Conservation (phyloP, 2,113 vertebrate species). For the Lepus europaeus region DNA sequence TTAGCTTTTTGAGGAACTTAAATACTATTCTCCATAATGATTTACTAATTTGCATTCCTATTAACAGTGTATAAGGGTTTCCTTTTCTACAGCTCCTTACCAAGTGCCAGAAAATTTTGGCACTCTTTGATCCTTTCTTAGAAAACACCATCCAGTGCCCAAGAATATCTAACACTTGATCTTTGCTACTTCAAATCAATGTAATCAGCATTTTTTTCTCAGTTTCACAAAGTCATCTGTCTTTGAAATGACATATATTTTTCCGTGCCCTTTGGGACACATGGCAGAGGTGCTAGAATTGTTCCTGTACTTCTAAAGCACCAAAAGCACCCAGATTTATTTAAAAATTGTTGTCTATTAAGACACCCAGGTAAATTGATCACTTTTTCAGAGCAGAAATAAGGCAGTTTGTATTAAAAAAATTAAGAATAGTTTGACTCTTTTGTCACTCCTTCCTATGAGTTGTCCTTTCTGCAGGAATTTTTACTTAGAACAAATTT, state of each 20-base stretch:
- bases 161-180: slow-evolving; percentile 10
- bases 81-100: background rate
- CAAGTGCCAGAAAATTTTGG: background rate
- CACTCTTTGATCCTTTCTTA: background rate
- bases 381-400: slow-evolving; percentile 22
- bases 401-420: background rate
- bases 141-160: background rate
- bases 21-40: background rate
- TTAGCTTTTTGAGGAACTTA: background rate
- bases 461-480: slow-evolving; percentile 56
- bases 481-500: slow-evolving; percentile 56
- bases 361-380: background rate
- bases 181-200: slow-evolving; percentile 19
- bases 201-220: background rate
- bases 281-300: slow-evolving; percentile 31
- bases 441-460: background rate
- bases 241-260: background rate
- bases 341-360: slow-evolving; percentile 37
- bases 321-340: background rate
- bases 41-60: background rate
- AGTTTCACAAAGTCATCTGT: background rate
- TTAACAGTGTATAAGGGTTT: background rate
- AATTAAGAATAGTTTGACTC: slow-evolving; percentile 32
- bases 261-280: background rate
- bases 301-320: background rate